A percentile compares a stretch with the other conserved stretches of the same genome.
phyloP scores from a whole-genome alignment of 1,140 invertebrate genomes.

The Micrasema longulum region DNA sequence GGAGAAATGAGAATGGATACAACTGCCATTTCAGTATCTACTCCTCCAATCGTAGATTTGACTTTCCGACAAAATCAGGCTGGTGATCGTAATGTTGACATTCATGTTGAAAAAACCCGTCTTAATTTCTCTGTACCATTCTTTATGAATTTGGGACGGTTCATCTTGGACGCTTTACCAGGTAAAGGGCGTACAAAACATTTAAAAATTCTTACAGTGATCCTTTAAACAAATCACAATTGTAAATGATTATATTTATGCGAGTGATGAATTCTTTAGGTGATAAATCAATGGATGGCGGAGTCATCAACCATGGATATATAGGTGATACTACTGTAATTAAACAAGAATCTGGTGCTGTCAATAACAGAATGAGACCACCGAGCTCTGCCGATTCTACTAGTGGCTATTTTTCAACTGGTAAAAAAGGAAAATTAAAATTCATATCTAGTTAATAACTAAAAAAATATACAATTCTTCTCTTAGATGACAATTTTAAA shows the following conservation, averaged over 20 bases:
- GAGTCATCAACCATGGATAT: constrained; percentile 77
- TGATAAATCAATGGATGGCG: constrained; percentile 68
- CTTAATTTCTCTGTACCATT: constrained; percentile 82
- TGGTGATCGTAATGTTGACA: constrained; percentile 74
- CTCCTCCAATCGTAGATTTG: constrained; percentile 76
- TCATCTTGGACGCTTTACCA: constrained; percentile 77
- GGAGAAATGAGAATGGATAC: constrained; percentile 70
- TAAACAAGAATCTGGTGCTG: constrained; percentile 59
- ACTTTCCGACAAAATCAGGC: constrained; percentile 73
- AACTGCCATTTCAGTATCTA: constrained; percentile 73
- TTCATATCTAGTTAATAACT: not conserved
- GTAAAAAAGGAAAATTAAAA: too few relatives aligned
- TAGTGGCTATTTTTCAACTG: constrained; percentile 71
- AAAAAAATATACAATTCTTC: not conserved
- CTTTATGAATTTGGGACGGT: constrained; percentile 74
- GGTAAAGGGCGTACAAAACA: constrained; percentile 55
- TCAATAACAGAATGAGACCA: constrained; percentile 56
- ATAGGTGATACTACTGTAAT: constrained; percentile 65
- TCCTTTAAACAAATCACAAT: too few relatives aligned
- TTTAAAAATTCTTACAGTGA: too few relatives aligned
- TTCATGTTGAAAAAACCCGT: constrained; percentile 78
- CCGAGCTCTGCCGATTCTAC: constrained; percentile 69
- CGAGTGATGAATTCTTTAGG: constrained; percentile 42
- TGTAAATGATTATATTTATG: too few relatives aligned
- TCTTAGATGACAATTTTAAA: not conserved